Evolutionary conservation across 2,888 invertebrate genomes (phyloP).

Genomic region (Chymomyza caudatula): DNA sequence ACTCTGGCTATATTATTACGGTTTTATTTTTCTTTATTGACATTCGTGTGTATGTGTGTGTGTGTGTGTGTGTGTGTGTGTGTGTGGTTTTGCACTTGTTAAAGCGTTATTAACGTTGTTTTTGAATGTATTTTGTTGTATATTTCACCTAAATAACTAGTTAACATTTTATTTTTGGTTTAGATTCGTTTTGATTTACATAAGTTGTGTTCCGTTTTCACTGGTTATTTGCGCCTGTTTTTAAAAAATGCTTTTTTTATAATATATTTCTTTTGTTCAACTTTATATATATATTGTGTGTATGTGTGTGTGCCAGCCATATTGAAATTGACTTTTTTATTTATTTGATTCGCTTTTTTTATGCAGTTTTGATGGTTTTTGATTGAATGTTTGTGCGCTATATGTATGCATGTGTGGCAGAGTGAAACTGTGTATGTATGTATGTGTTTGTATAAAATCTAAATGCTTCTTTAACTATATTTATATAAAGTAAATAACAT

Average conservation of each 20-base stretch:
- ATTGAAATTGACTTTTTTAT: constrained; percentile 66
- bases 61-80: constrained; percentile 8
- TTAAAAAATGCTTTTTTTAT: constrained; percentile 53
- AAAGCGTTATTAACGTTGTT: constrained; percentile 46
- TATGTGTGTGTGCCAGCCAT: constrained; percentile 34
- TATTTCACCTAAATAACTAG: constrained; percentile 78
- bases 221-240: constrained; percentile 24
- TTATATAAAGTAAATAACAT: constrained; percentile 70
- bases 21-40: constrained; percentile 31
- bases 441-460: constrained; percentile 64
- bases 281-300: constrained; percentile 45
- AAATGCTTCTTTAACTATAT: constrained; percentile 56
- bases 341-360: constrained; percentile 57
- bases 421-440: constrained; percentile 26
- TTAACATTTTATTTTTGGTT: constrained; percentile 73
- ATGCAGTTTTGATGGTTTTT: constrained; percentile 22
- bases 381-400: neutral
- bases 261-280: constrained; percentile 45
- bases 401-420: constrained; percentile 6
- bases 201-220: constrained; percentile 35
- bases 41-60: constrained; percentile 39
- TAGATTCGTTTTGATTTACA: constrained; percentile 64
- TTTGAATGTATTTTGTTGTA: constrained; percentile 71
- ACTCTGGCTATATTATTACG: constrained; percentile 47
- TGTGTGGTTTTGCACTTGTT: constrained; percentile 11